Percentiles rank a stretch among this genome's conserved stretches.
Conservation (phyloP, 2,113 vertebrate species). For the Empidonax traillii region DNA sequence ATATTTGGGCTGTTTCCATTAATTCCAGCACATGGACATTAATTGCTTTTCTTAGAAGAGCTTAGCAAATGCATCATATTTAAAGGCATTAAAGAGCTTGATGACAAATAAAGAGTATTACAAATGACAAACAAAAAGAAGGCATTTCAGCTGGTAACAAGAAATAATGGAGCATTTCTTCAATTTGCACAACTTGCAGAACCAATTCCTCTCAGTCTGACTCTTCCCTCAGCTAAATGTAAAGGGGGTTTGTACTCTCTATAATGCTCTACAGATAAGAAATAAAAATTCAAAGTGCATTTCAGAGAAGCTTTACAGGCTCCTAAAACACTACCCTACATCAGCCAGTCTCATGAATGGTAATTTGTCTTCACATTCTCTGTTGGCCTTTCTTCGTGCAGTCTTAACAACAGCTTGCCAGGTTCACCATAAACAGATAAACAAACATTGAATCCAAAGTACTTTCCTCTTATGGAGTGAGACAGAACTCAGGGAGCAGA, state of each 20-base stretch:
- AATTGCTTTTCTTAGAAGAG: not conserved
- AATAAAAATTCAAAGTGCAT: not conserved
- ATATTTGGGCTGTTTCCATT: not conserved
- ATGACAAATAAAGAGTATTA: not conserved
- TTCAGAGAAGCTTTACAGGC: not conserved
- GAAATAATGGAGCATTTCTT: not conserved
- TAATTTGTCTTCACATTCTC: not conserved
- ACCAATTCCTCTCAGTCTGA: not conserved
- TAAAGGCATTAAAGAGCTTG: not conserved
- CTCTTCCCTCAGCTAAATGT: not conserved
- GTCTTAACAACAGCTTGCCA: slow-evolving; percentile 1
- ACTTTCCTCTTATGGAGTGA: not conserved
- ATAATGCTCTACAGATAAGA: not conserved
- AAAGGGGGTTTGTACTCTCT: not conserved
- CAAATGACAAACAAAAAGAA: not conserved
- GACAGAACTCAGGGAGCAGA: not conserved
- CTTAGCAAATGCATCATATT: not conserved
- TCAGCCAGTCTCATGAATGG: not conserved
- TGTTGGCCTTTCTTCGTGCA: not conserved
- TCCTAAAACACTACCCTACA: not conserved
- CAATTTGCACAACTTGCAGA: not conserved
- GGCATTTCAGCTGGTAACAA: not conserved
- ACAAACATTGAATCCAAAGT: not conserved
- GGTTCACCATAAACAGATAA: not conserved
- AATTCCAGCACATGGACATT: not conserved